A percentile compares a stretch with the other conserved stretches of the same genome.
phyloP scores from a whole-genome alignment of 2,797 vertebrate species.

The Poecilia wingei region DNA sequence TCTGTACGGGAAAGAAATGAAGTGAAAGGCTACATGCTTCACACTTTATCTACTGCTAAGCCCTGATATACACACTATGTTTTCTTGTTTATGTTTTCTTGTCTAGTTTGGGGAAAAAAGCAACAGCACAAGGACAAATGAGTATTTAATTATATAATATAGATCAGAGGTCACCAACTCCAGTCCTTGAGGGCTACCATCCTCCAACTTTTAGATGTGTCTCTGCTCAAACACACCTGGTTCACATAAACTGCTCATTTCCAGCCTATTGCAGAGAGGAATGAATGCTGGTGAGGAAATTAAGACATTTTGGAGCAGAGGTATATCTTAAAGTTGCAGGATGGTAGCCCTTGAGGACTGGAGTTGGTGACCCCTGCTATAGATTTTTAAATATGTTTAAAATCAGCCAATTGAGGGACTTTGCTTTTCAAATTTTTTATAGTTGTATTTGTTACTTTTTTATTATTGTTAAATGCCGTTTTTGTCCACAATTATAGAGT shows the following conservation, averaged over 20 bases:
- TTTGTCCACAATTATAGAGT: too few relatives aligned
- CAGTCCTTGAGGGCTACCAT: too few relatives aligned
- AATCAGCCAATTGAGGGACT: neutral
- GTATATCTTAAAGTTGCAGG: too few relatives aligned
- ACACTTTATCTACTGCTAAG: conserved; percentile 1
- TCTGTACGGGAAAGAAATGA: neutral
- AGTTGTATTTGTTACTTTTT: neutral
- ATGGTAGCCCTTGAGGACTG: too few relatives aligned
- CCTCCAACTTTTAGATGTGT: too few relatives aligned
- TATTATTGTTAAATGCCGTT: neutral
- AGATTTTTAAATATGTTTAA: neutral
- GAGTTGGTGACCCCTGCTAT: too few relatives aligned
- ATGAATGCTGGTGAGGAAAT: too few relatives aligned
- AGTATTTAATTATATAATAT: neutral
- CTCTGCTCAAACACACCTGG: too few relatives aligned
- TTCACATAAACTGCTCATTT: too few relatives aligned
- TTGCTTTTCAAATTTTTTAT: neutral
- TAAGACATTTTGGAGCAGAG: too few relatives aligned
- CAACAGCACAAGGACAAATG: conserved; percentile 10
- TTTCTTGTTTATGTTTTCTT: conserved; percentile 2
- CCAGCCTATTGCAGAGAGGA: too few relatives aligned
- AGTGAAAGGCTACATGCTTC: conserved; percentile 2
- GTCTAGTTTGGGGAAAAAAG: neutral
- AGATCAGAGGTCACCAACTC: too few relatives aligned
- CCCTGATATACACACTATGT: conserved; percentile 5